phyloP scores from a whole-genome alignment of 2,888 invertebrate species.

The Agriotes lineatus region DNA sequence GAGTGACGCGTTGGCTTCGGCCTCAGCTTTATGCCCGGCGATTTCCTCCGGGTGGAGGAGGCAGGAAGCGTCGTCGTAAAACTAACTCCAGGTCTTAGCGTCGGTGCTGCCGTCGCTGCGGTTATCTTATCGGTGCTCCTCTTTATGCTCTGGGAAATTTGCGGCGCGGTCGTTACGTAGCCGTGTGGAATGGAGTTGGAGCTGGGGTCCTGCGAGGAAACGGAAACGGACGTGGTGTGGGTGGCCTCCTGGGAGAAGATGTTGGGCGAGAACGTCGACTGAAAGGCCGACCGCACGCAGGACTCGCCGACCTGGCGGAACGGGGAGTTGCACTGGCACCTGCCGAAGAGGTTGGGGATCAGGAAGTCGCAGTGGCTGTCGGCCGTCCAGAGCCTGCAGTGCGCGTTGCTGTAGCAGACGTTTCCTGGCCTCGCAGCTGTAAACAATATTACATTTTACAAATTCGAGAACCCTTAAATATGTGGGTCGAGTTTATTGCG shows the following conservation, averaged over 20 bases:
- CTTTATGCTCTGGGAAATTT: slow-evolving; percentile 1
- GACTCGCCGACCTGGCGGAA: slow-evolving; percentile 75
- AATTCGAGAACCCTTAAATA: too few relatives aligned
- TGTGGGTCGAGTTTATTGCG: too few relatives aligned
- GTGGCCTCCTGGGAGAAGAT: slow-evolving; percentile 26
- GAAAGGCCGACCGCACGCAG: slow-evolving; percentile 70
- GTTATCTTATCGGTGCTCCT: slow-evolving; percentile 30
- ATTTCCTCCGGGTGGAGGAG: slow-evolving; percentile 38
- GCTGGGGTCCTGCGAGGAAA: slow-evolving; percentile 49
- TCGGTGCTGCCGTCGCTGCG: slow-evolving; percentile 33
- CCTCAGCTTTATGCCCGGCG: slow-evolving; percentile 53
- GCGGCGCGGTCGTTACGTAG: slow-evolving; percentile 43
- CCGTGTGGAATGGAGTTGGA: slow-evolving; percentile 56
- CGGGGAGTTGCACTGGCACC: slow-evolving; percentile 84
- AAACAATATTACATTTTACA: too few relatives aligned
- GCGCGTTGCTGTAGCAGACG: slow-evolving; percentile 91
- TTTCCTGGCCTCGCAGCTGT: slow-evolving; percentile 89
- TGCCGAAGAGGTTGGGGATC: slow-evolving; percentile 89
- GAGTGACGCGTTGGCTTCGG: slow-evolving; percentile 67
- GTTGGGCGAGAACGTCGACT: slow-evolving; percentile 54
- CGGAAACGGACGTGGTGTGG: slow-evolving; percentile 53
- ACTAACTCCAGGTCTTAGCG: not conserved
- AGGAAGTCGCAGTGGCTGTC: slow-evolving; percentile 91
- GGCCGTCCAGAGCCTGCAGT: slow-evolving; percentile 86
- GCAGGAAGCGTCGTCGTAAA: slow-evolving; percentile 1